Percentiles rank a stretch among this genome's conserved stretches.
Conservation (phyloP, 2,797 vertebrate genomes). For the Leptodactylus fallax region DNA sequence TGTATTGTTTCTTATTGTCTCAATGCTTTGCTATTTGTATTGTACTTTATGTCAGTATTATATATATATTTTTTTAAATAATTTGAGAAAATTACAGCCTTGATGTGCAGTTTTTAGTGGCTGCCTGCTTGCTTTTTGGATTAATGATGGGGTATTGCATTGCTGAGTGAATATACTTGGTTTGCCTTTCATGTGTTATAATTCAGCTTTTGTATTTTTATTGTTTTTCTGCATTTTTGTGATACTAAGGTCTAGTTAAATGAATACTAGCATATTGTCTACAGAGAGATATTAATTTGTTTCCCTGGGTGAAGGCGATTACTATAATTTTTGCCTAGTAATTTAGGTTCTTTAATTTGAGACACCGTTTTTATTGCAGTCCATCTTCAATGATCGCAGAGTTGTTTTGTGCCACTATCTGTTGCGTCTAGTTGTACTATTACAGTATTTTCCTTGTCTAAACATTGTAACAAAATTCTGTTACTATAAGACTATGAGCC, state of each 20-base stretch:
- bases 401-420: neutral
- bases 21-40: neutral
- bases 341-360: neutral
- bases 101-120: neutral
- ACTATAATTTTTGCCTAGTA: slow-evolving; percentile 4
- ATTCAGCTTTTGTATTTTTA: slow-evolving; percentile 8
- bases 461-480: no score
- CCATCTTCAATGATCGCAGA: neutral
- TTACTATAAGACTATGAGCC: no score
- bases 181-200: neutral
- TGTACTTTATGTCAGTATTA: neutral
- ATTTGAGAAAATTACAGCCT: neutral
- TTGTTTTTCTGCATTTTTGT: neutral
- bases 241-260: neutral
- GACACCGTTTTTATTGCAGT: neutral
- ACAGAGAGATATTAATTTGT: neutral
- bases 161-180: neutral
- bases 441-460: no score
- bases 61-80: slow-evolving; percentile 1
- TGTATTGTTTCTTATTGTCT: neutral
- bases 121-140: neutral
- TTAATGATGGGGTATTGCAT: slow-evolving; percentile 3
- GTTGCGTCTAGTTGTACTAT: no score
- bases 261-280: neutral
- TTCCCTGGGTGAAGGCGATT: neutral